phyloP scores from a whole-genome alignment of 2,888 invertebrate species.

The Dolichopus griseipennis region DNA sequence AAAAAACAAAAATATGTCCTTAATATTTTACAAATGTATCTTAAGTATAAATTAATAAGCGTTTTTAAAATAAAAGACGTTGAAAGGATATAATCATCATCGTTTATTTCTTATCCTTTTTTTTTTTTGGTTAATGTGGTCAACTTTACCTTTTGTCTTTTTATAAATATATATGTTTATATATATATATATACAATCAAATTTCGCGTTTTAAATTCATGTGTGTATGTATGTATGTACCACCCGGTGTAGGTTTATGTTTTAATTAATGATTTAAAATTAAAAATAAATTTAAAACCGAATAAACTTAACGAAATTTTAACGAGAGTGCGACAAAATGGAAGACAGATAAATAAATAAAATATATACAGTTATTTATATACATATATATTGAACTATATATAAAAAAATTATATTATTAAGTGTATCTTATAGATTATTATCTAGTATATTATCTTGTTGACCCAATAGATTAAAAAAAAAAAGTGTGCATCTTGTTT shows the following conservation, averaged over 20 bases:
- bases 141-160: not conserved
- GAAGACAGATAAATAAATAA: too few relatives aligned
- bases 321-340: too few relatives aligned
- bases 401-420: too few relatives aligned
- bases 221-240: too few relatives aligned
- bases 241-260: not conserved
- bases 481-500: not conserved
- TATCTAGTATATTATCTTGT: not conserved
- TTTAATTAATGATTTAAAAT: not conserved
- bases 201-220: not conserved
- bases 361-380: too few relatives aligned
- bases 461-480: not conserved
- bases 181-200: not conserved
- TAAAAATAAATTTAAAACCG: not conserved
- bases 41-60: too few relatives aligned
- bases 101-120: not conserved
- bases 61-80: not conserved
- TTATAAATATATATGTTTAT: not conserved
- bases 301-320: not conserved
- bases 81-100: not conserved
- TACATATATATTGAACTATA: too few relatives aligned
- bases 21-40: not conserved
- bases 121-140: not conserved
- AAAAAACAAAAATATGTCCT: too few relatives aligned
- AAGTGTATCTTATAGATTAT: not conserved